These are phyloP conservation scores for Brachyptera risi DNA, from an alignment of 2,888 invertebrate genomes.

Conservation along the genomic window DNA sequence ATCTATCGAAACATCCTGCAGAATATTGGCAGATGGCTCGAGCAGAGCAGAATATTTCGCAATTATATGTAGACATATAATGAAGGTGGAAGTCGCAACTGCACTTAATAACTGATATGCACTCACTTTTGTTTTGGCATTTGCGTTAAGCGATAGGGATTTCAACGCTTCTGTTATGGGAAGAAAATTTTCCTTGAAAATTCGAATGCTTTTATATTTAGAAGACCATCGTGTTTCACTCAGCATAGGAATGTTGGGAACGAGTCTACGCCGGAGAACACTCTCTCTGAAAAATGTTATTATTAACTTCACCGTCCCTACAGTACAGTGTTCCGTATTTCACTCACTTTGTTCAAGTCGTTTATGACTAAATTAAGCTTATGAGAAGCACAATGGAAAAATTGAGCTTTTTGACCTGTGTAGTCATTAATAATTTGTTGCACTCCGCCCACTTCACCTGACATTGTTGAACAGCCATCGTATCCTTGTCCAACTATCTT, in stretches of 20 bases:
- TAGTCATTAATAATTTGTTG: constrained; percentile 26
- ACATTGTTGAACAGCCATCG: constrained; percentile 37
- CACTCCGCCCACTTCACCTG: constrained; percentile 34
- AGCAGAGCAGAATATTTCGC: not conserved
- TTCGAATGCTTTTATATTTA: constrained; percentile 32
- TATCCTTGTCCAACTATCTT: constrained; percentile 35
- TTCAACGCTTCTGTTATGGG: constrained; percentile 17
- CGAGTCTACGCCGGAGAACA: constrained; percentile 31
- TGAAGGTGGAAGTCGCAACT: not conserved
- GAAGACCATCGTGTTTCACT: constrained; percentile 29
- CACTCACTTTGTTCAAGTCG: constrained; percentile 34
- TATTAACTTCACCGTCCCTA: constrained; percentile 35
- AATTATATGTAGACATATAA: not conserved
- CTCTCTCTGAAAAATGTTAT: constrained; percentile 35
- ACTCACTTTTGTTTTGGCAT: no score
- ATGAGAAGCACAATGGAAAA: constrained; percentile 35
- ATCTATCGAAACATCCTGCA: not conserved
- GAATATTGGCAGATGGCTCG: not conserved
- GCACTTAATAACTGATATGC: no score
- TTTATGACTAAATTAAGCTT: constrained; percentile 36
- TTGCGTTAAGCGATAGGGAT: not conserved
- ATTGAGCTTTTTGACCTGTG: constrained; percentile 17
- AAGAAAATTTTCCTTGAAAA: constrained; percentile 32
- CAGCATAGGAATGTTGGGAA: constrained; percentile 23
- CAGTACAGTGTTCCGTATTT: constrained; percentile 35